Evolutionary conservation across 2,888 invertebrate species (phyloP).

Genomic region (Notodonta ziczac): DNA sequence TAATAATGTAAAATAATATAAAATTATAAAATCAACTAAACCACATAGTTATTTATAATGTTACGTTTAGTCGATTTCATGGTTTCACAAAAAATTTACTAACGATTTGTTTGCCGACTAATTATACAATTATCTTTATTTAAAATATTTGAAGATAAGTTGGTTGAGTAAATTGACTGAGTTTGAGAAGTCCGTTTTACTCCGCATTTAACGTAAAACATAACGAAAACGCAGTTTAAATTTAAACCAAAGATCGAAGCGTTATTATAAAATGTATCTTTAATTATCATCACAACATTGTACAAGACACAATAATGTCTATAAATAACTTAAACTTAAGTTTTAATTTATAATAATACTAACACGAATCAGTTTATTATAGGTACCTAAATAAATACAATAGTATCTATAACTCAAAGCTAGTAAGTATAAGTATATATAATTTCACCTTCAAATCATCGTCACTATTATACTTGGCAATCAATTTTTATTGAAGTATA

Average conservation of each 20-base stretch:
- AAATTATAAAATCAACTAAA: too few species aligned
- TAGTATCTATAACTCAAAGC: not conserved
- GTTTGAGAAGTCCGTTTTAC: slow-evolving; percentile 24
- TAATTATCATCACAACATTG: slow-evolving; percentile 23
- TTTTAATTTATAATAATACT: not conserved
- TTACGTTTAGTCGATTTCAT: not conserved
- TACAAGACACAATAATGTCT: slow-evolving; percentile 17
- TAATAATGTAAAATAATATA: too few species aligned
- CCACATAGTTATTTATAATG: not conserved
- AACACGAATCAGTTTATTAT: slow-evolving; percentile 3
- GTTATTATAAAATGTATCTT: not conserved
- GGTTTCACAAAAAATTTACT: not conserved
- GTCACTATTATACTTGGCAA: not conserved
- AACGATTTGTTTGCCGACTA: not conserved
- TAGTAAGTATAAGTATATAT: not conserved
- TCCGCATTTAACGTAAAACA: slow-evolving; percentile 16
- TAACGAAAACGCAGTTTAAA: slow-evolving; percentile 7
- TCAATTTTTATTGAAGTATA: not conserved
- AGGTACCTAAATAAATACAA: not conserved
- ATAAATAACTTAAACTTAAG: slow-evolving; percentile 10
- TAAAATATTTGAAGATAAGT: too few species aligned
- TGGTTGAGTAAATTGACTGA: too few species aligned
- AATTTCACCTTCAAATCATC: not conserved
- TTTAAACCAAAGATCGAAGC: slow-evolving; percentile 36
- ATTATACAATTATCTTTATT: too few species aligned